Evolutionary conservation across 2,113 vertebrate species (phyloP), one percentile per base, ranked within the genome.

Genomic region (Pholis gunnellus): DNA sequence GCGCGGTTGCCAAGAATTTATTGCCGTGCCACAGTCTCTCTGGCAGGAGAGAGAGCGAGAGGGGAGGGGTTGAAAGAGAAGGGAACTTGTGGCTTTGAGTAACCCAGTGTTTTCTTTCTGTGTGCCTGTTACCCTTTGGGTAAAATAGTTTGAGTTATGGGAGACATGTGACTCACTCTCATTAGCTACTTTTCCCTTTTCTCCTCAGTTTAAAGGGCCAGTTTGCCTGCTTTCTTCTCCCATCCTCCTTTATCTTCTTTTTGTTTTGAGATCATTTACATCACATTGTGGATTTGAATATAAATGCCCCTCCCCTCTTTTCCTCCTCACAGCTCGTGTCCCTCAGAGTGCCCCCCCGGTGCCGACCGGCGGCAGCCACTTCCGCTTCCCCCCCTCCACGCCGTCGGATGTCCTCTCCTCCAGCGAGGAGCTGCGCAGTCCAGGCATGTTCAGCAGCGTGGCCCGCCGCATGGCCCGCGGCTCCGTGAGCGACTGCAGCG

Each of bases 331-430:
- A 98, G 97, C 96, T 69, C 96, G 96, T 14, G 96, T 97, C 60
- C 97, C 97, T 17, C 97, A 97, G 90, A 98, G 97, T 0, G 97
- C 97, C 48, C 97, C 97, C 0, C 96, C 97, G 0, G 95, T 97
- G 54, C 97, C 97, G 0, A 95, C 95, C 0, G 97, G 96, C 40
- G 90, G 94, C 46, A 95, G 94, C 60, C 97, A 98, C 83, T 98
- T 98, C 94, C 96, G 97, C 3, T 98, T 98, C 79, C 97, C 97
- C 3, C 96, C 97, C 13, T 96, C 96, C 18, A 97, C 97, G 1
- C 96, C 97, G 0, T 97, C 96, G 0, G 97, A 97, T 5, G 93
- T 97, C 31, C 95, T 97, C 9, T 98, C 97, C 0, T 97, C 97
- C 25, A 96, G 93, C 0, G 97, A 98, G 89, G 97, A 97, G 17